Base-by-base conservation (phyloP, 1,140 invertebrate species). In the Calephelis virginiensis region DNA sequence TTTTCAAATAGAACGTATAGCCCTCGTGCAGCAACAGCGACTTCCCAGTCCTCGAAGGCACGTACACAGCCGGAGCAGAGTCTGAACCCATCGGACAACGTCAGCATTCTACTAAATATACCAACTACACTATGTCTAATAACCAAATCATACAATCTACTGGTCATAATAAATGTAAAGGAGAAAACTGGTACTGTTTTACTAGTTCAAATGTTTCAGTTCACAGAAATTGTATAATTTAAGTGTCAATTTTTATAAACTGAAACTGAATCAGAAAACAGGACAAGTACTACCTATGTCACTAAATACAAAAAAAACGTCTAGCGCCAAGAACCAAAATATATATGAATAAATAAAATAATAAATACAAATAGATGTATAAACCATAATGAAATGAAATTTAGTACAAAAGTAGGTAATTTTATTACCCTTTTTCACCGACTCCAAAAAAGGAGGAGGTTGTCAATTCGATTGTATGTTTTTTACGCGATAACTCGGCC, bases 1-100 rank as follows among this genome's bases (percentile, higher is more conserved):
- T 91, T 83, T 91, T 91, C 83, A 91, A 65, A 72, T 89, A 89
- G 79, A 87, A 91, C 8, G 89, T 91, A 66, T 91, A 91, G 13
- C 87, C 86, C 63, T 85, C 86, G 74, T 91, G 86, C 13, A 91
- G 80, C 45, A 91, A 76, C 63, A 91, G 76, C 40, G 82, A 83
- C 79, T 91, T 91, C 66, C 89, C 89, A n/a, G 89, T 86, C 71
- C 89, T 71, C 81, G 89, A 91, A 7, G 89, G 86, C 85, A 91
- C 89, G 85, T 89, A 89, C 65, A 91, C 78, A 46, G 88, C 88
- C 67, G 86, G 81, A 75, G 78, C 86, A 79, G 83, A 76, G 69
- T 79, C 79, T 86, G 81, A 86, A 82, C 75, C 80, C 76, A 80
- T 78, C 74, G 61, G 46, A 76, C 73, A 77, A 75, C 69, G 70